Evolutionary conservation across 2,797 vertebrate genomes (phyloP), one percentile per base, ranked within the genome.

Genomic region (Hemibagrus guttatus): DNA sequence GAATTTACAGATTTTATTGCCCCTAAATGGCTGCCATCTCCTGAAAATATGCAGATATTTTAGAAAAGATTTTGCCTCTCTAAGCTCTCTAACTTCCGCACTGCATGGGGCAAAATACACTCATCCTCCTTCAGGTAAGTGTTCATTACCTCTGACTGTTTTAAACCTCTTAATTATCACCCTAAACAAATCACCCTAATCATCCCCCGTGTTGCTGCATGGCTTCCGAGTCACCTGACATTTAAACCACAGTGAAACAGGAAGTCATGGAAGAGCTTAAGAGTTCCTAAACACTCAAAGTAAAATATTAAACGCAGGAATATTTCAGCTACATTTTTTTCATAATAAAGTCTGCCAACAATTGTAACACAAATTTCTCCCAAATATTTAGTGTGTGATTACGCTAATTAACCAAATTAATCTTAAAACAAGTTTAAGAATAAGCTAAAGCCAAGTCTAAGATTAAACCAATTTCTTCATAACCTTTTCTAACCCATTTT

Each of bases 141-240:
- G n/a, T 78, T 78, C 17, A 78, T 58, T 19, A 56, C 52, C 52
- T 58, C 52, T 54, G 49, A 11, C 4, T 76, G 49, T 35, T 78
- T 31, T 19, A 78, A 78, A 78, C 75, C n/a, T 56, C 17, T 78
- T 35, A 35, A 58, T 79, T 59, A 79, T 58, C 54, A 79, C 49
- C 8, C 8, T 56, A 56, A 54, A 49, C n/a, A 28, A 54, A 78
- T 56, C 28, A 78, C 17, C 5, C 19, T 58, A 78, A 78, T 35
- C 35, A 4, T 56, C 31, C 28, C 28, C 17, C n/a, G 14, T 78
- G 52, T 6, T 78, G 28, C 9, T 76, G n/a, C 56, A 35, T 78
- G 31, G 19, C 56, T 19, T 23, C 76, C 11, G n/a, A 78, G 74
- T 78, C n/a, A 78, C 52, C 74, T 78, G 17, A 78, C 21, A 78